phyloP scores from a whole-genome alignment of 1,140 invertebrate genomes.

The Heterodera carotae region DNA sequence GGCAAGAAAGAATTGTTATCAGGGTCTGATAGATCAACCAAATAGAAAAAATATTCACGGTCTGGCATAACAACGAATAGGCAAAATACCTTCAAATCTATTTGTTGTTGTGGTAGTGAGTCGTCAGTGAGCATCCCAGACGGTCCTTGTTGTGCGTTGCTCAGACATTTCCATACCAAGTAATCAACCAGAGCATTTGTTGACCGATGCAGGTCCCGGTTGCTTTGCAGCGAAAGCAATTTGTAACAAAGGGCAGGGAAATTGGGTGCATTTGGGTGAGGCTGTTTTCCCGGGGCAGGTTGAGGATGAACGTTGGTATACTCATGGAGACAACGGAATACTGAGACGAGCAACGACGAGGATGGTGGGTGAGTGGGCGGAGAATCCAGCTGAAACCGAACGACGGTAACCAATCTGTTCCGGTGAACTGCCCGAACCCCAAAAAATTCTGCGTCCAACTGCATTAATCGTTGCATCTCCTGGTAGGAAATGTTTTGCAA shows the following conservation, averaged over 20 bases:
- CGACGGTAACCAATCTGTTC: neutral
- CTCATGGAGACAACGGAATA: constrained; percentile 33
- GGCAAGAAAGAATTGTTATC: too few species aligned
- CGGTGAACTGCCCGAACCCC: neutral
- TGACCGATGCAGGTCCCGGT: constrained; percentile 32
- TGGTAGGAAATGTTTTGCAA: constrained; percentile 7
- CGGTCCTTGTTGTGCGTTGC: neutral
- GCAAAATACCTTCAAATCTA: neutral
- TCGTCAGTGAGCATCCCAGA: neutral
- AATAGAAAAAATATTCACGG: neutral
- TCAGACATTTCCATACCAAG: constrained; percentile 33
- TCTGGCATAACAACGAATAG: too few species aligned
- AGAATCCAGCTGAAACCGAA: neutral
- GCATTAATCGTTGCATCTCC: constrained; percentile 18
- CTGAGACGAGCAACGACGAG: constrained; percentile 32
- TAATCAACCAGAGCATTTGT: constrained; percentile 47
- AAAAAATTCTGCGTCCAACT: constrained; percentile 24
- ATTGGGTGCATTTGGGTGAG: constrained; percentile 13
- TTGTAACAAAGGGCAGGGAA: constrained; percentile 33
- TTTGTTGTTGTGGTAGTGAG: neutral
- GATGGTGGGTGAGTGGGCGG: neutral
- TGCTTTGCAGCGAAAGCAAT: constrained; percentile 26
- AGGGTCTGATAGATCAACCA: neutral
- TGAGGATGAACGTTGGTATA: constrained; percentile 17
- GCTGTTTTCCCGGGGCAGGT: constrained; percentile 5